Evolutionary conservation across 1,140 invertebrate genomes (phyloP), one percentile per base, ranked within the genome.

Genomic region (Drosophila pseudoobscura): DNA sequence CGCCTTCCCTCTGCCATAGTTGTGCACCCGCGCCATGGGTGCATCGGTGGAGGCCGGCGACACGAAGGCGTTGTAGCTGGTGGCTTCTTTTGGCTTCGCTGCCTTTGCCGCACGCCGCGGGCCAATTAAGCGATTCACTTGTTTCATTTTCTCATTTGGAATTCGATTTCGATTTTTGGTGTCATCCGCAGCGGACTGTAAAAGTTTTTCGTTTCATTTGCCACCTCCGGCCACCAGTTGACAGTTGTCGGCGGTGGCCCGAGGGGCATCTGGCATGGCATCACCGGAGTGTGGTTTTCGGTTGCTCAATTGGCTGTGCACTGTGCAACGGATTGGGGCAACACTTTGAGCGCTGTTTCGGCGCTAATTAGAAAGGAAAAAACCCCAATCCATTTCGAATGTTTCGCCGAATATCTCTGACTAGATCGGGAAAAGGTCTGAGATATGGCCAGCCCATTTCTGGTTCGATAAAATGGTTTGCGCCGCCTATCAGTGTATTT

Each of bases 101-200:
- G 72, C 54, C 35, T 46, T 82, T 44, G 59, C 47, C 17, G 62
- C 59, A 15, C 57, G 62, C 35, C 60, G 69, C 44, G 71, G 72
- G 60, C 78, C 83, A 82, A 85, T 87, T 85, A 85, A 75, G 56
- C 80, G 82, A 72, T 69, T 75, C 80, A 85, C 74, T 85, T 75
- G 80, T 77, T 73, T 82, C 79, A 82, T 82, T 78, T 66, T 80
- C 63, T 46, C 41, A 44, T 62, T 77, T 68, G 59, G 57, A 70
- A 83, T 84, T 75, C 84, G 24, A 0, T 79, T 75, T 83, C 75
- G 82, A 71, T 77, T 31, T 56, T 56, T 74, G 35, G 50, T 73
- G 69, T 52, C 58, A 73, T 68, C 62, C 47, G 52, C 60, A 66
- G 57, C 24, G 50, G 45, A 59, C 63, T 66, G 63, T 47, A 57